Base-by-base conservation (phyloP, 2,113 vertebrate genomes). In the Tachuris rubrigastra region DNA sequence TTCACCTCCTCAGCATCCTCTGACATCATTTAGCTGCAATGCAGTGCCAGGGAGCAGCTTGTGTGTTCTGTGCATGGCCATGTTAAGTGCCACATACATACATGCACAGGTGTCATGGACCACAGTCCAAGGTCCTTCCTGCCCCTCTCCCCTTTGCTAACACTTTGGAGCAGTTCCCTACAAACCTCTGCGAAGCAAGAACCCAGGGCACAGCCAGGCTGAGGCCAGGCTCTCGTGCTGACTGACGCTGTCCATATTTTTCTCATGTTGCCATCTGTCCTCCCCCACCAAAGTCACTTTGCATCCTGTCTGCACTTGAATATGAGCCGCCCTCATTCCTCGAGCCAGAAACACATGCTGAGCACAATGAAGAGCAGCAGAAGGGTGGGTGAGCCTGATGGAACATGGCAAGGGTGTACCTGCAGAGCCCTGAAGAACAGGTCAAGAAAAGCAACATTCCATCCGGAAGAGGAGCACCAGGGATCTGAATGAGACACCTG, bases 51-150 rank as follows among this genome's bases (percentile, higher is more conserved):
- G 56, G 46, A 33, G 28, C 0, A 13, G 68, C 55, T 35, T 6
- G 0, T 2, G 46, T 4, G 60, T 83, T 13, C 59, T 0, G 0
- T 2, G n/a, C 0, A 0, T 0, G 22, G 68, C 87, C 41, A 3
- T 0, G 31, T 8, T 3, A 19, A 0, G 8, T 0, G 35, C 39
- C 28, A 10, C 0, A 1, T 5, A 7, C 2, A 2, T 13, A n/a
- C 2, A 5, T 3, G 55, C 60, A 8, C 50, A 4, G 35, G 30
- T 44, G 28, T 3, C 63, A 8, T 3, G 0, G 1, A 10, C 25
- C 44, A 4, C 0, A 0, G 25, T 3, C 8, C 12, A 28, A 16
- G 25, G 0, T 6, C 10, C 47, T 25, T 49, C 58, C 5, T 42
- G 50, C 2, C 19, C 8, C 1, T 20, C 14, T 53, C 21, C n/a